These are phyloP conservation scores for Cheilosia pagana DNA, from an alignment of 2,888 invertebrate genomes.

Conservation along the genomic window DNA sequence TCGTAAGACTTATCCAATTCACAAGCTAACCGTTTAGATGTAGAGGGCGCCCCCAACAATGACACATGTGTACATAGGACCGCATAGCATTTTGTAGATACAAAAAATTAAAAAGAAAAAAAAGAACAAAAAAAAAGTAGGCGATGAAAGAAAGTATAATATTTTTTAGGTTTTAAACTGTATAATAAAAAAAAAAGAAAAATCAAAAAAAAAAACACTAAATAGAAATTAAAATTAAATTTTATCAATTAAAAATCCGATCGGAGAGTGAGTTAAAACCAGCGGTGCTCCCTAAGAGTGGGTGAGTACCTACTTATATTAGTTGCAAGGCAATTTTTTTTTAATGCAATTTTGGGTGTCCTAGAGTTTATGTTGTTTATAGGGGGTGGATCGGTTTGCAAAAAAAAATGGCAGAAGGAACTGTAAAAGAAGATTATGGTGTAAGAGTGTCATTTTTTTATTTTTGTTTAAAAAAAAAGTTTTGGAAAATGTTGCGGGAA, in stretches of 20 bases:
- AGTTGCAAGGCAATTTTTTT: constrained; percentile 53
- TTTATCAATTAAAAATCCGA: constrained; percentile 52
- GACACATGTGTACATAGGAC: constrained; percentile 66
- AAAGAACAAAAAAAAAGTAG: not conserved
- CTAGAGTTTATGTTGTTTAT: constrained; percentile 20
- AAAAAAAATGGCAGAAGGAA: no score
- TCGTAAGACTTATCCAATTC: constrained; percentile 67
- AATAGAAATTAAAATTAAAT: constrained; percentile 29
- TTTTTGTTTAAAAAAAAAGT: no score
- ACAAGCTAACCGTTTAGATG: constrained; percentile 49
- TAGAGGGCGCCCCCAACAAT: constrained; percentile 44
- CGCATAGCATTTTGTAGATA: constrained; percentile 75
- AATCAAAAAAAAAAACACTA: constrained; percentile 24
- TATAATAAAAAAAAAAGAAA: constrained; percentile 46
- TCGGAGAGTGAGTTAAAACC: constrained; percentile 58
- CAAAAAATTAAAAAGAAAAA: constrained; percentile 7
- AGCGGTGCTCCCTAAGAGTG: constrained; percentile 9
- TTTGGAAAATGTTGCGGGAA: not conserved
- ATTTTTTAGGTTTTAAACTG: constrained; percentile 56
- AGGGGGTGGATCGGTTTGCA: constrained; percentile 2
- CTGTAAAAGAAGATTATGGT: no score
- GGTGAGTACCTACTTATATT: constrained; percentile 18
- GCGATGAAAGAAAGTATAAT: constrained; percentile 26
- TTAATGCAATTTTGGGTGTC: constrained; percentile 52
- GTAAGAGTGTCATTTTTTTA: no score